phyloP scores from a whole-genome alignment of 2,113 vertebrate genomes.

The Sakesphorus luctuosus region DNA sequence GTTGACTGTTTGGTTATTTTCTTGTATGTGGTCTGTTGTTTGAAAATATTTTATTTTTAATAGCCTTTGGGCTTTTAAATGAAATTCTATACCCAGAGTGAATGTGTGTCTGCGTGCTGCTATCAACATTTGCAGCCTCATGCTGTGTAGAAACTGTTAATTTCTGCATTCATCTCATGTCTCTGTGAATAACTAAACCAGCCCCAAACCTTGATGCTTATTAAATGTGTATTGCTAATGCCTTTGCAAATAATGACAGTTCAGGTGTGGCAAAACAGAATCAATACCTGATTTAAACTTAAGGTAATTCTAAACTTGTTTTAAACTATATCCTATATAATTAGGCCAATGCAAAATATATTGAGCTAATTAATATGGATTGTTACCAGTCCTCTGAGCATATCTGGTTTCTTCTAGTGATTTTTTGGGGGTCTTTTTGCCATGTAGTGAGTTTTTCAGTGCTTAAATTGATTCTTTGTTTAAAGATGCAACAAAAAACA shows the following conservation, averaged over 20 bases:
- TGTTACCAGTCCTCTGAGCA: background rate
- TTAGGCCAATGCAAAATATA: background rate
- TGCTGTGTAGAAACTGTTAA: background rate
- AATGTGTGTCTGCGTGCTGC: background rate
- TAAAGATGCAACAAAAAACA: background rate
- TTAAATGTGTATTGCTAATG: background rate
- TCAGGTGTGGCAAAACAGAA: background rate
- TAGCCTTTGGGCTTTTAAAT: background rate
- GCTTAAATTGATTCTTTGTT: background rate
- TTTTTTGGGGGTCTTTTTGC: background rate
- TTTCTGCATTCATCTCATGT: background rate
- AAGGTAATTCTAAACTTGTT: background rate
- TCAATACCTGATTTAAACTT: background rate
- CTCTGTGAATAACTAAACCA: background rate
- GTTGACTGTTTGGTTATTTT: background rate
- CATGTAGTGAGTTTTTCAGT: background rate
- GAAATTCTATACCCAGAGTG: background rate
- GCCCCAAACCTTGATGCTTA: background rate
- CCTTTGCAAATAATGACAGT: background rate
- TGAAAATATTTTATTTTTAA: background rate
- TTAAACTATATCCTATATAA: background rate
- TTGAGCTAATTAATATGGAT: background rate
- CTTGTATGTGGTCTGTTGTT: background rate
- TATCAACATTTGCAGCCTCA: fast-evolving
- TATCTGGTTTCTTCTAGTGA: background rate